Evolutionary conservation across 37 sponge, comb jelly and placozoan genomes (phyloP).

Genomic region (Petrosia ficiformis): DNA sequence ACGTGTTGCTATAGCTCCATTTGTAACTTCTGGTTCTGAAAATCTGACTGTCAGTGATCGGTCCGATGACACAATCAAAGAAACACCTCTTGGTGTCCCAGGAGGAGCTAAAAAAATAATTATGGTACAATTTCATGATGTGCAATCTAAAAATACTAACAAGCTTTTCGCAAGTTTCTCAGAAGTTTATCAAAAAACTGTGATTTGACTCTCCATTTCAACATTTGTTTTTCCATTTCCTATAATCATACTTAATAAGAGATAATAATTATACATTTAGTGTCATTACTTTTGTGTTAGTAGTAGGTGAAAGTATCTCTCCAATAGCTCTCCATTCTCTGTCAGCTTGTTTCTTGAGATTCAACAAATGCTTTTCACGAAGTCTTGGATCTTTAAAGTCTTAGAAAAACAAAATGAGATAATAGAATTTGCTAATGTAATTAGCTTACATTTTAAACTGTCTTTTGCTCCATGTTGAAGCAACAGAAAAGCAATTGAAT

Average conservation of each 20-base stretch:
- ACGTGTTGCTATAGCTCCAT: constrained; percentile 57
- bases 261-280: no score
- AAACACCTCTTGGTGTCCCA: constrained; percentile 48
- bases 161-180: no score
- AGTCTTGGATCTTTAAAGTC: neutral
- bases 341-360: neutral
- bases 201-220: neutral
- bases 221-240: neutral
- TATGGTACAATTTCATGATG: no score
- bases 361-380: neutral
- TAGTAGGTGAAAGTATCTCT: neutral
- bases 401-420: neutral
- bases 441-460: constrained; percentile 56
- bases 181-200: neutral
- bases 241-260: no score
- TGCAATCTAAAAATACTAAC: no score
- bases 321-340: neutral
- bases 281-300: neutral
- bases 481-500: constrained; percentile 45
- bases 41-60: constrained; percentile 57
- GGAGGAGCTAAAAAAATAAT: constrained; percentile 30
- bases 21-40: constrained; percentile 35
- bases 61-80: constrained; percentile 48
- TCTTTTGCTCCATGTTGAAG: constrained; percentile 61
- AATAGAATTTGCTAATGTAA: neutral